phyloP scores from a whole-genome alignment of 2,113 vertebrate genomes.

The Solea senegalensis region DNA sequence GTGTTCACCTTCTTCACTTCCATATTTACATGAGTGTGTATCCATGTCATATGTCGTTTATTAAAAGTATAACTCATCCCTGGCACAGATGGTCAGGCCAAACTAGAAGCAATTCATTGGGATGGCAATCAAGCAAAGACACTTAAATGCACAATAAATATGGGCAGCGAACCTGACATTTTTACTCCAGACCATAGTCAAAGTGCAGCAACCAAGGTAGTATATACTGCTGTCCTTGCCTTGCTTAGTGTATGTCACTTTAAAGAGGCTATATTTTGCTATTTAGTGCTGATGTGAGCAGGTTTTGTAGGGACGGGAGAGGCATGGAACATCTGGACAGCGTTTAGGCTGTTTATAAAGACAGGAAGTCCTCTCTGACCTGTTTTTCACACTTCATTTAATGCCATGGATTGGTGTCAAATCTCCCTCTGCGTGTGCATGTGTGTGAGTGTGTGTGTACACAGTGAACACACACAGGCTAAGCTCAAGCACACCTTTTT shows the following conservation, averaged over 20 bases:
- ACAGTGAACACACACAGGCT: neutral
- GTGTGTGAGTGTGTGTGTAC: constrained; percentile 11
- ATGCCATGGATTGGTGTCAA: constrained; percentile 75
- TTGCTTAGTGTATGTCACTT: constrained; percentile 73
- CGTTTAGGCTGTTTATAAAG: constrained; percentile 78
- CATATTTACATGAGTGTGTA: constrained; percentile 66
- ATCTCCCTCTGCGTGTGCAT: constrained; percentile 29
- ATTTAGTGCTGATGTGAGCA: constrained; percentile 74
- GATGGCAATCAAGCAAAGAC: constrained; percentile 51
- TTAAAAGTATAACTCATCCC: constrained; percentile 66
- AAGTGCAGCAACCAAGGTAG: constrained; percentile 57
- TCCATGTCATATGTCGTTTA: constrained; percentile 62
- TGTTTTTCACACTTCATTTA: constrained; percentile 80
- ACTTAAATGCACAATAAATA: constrained; percentile 64
- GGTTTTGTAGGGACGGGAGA: constrained; percentile 65
- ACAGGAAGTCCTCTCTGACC: constrained; percentile 79
- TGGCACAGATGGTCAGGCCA: constrained; percentile 55
- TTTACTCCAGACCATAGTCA: constrained; percentile 66
- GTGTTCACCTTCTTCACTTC: constrained; percentile 18
- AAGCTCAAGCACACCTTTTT: too few species aligned
- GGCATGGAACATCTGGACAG: constrained; percentile 77
- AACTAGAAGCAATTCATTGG: constrained; percentile 69
- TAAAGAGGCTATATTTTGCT: constrained; percentile 77
- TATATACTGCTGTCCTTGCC: constrained; percentile 65
- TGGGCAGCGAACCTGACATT: constrained; percentile 50